Evolutionary conservation across 2,113 vertebrate species (phyloP), one percentile per base, ranked within the genome.

Genomic region (Crocuta crocuta): DNA sequence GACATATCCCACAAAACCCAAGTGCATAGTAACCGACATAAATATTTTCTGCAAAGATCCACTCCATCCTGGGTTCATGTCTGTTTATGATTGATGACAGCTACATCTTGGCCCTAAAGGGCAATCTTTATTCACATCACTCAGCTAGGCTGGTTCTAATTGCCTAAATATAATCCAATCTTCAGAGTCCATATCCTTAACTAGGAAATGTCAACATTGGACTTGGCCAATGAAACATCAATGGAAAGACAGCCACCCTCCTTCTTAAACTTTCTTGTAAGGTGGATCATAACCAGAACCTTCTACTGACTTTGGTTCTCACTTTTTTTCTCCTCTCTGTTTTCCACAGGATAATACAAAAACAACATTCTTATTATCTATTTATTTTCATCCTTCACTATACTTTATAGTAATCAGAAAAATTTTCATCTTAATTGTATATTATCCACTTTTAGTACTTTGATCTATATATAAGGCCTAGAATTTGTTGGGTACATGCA

Each of bases 171-270:
- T 31, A 98, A 97, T 97, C 91, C 93, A 96, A 35, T 66, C 55
- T 92, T 88, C 63, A 97, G 91, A 95, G 96, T 83, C 31, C 21
- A 21, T 84, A 85, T 84, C 93, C 81, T 88, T 97, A 97, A 89
- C 88, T 82, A 98, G 97, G 97, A 97, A 98, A 95, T 55, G 76
- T 82, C 95, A 98, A 95, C 80, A 91, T 73, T 66, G 97, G 91
- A 97, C 65, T 97, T 95, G 91, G 96, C 61, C 93, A 97, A 96
- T 95, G 95, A 66, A 93, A 93, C 13, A 0, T 15, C 92, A 93
- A 94, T 86, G 96, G 88, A 97, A 70, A 84, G 19, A n/a, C 74
- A 97, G 71, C 19, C 10, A 92, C 45, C 13, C 12, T 82, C 66
- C 39, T 94, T 66, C 35, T 73, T 43, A 93, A 96, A 39, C 4